phyloP scores from a whole-genome alignment of 2,888 invertebrate species.

The Ametastegia equiseti region DNA sequence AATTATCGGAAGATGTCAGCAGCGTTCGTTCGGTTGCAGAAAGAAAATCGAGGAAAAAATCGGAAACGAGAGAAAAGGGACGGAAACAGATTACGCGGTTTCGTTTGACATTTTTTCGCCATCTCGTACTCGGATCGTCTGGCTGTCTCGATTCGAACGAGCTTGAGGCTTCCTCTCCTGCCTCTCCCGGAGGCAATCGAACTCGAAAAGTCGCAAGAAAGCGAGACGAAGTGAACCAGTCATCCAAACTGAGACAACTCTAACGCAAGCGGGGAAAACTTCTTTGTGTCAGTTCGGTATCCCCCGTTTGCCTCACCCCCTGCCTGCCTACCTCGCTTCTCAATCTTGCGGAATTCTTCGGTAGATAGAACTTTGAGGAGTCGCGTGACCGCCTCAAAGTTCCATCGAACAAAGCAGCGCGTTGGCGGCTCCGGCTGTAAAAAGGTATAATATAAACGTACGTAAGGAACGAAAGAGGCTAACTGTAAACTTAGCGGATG shows the following conservation, averaged over 20 bases:
- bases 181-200: constrained; percentile 2
- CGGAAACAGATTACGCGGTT: neutral
- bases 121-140: too few relatives aligned
- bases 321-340: neutral
- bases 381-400: constrained; percentile 18
- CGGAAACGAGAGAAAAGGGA: neutral
- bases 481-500: constrained; percentile 24
- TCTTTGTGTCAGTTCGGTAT: constrained; percentile 5
- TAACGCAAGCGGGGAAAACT: constrained; percentile 7
- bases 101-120: neutral
- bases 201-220: constrained; percentile 2
- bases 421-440: too few relatives aligned
- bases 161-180: neutral
- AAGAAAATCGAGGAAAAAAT: neutral
- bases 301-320: neutral
- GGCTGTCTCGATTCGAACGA: too few relatives aligned
- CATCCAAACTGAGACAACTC: constrained; percentile 7
- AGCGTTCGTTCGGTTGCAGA: neutral
- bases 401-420: neutral
- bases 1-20: neutral
- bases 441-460: too few relatives aligned
- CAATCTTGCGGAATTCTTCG: constrained; percentile 17
- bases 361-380: constrained; percentile 18
- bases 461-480: neutral
- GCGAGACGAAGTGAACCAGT: constrained; percentile 6